These are phyloP conservation scores for Saccopteryx leptura DNA, from an alignment of 2,113 vertebrate species.

Conservation along the genomic window DNA sequence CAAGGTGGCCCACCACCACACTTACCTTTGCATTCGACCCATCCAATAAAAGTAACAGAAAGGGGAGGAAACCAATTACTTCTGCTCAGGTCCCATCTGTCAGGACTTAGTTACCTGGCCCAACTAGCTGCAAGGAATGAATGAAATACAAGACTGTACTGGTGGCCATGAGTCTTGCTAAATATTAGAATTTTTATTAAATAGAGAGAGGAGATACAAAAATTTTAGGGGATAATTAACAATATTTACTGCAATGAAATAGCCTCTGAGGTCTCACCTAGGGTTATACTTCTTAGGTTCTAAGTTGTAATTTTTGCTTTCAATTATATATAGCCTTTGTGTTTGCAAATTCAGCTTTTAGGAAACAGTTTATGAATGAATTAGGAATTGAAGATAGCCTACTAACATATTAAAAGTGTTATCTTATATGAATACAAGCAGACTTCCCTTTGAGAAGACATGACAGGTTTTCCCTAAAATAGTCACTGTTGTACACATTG, in stretches of 20 bases:
- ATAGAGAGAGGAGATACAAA: background rate
- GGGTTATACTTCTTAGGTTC: background rate
- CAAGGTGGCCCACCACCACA: background rate
- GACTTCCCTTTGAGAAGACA: background rate
- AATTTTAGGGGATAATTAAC: background rate
- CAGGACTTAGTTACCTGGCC: slow-evolving; percentile 3
- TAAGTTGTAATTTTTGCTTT: slow-evolving; percentile 18
- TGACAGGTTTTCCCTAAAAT: background rate
- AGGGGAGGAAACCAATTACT: background rate
- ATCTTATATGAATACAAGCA: background rate
- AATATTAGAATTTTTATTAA: slow-evolving; percentile 10
- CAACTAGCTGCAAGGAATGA: background rate
- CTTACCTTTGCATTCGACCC: background rate
- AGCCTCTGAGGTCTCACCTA: background rate
- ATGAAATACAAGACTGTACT: background rate
- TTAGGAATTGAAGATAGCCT: slow-evolving; percentile 4
- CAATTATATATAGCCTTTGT: background rate
- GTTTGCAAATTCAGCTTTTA: slow-evolving; percentile 17
- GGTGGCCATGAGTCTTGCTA: background rate
- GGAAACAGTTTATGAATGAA: background rate
- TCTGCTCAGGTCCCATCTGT: background rate
- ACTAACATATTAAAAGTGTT: background rate
- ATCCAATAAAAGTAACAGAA: background rate
- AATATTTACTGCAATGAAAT: background rate
- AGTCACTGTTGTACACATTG: background rate